Conservation (phyloP, 2,113 vertebrate genomes). For the Istiophorus platypterus region DNA sequence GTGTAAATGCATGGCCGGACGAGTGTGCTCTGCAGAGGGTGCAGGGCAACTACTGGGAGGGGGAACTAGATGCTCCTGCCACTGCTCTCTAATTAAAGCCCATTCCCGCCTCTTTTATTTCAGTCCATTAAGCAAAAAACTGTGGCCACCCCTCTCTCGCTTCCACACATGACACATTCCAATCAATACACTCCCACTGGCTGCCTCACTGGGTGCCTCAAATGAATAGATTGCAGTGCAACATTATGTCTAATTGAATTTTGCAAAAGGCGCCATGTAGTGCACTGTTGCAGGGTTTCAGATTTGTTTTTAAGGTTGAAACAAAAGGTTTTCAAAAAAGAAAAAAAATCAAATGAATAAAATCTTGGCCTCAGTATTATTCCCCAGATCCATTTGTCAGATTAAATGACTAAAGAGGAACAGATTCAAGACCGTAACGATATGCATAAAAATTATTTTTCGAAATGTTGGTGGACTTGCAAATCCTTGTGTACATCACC, state of each 20-base stretch:
- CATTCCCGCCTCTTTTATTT: constrained; percentile 95
- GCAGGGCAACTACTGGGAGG: constrained; percentile 83
- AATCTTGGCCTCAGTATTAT: background rate
- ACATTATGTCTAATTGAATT: constrained; percentile 93
- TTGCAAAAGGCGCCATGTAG: constrained; percentile 70
- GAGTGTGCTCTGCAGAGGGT: constrained; percentile 53
- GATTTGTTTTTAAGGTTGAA: constrained; percentile 42
- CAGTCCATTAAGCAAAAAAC: constrained; percentile 94
- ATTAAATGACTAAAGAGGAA: background rate
- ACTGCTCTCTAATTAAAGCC: constrained; percentile 94
- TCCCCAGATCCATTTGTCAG: background rate
- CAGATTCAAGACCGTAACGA: background rate
- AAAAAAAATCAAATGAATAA: background rate
- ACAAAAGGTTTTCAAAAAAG: constrained; percentile 19
- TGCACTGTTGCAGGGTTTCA: constrained; percentile 41
- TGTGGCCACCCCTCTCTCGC: constrained; percentile 87
- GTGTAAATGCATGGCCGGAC: constrained; percentile 45
- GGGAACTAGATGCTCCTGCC: constrained; percentile 85
- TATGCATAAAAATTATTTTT: background rate
- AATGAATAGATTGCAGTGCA: constrained; percentile 89
- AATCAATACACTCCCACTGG: constrained; percentile 92
- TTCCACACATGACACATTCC: constrained; percentile 90
- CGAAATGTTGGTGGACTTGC: background rate
- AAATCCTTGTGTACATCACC: background rate
- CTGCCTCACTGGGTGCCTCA: constrained; percentile 87